Evolutionary conservation across 2,888 invertebrate genomes (phyloP), one percentile per base, ranked within the genome.

Genomic region (Anoplius nigerrimus): DNA sequence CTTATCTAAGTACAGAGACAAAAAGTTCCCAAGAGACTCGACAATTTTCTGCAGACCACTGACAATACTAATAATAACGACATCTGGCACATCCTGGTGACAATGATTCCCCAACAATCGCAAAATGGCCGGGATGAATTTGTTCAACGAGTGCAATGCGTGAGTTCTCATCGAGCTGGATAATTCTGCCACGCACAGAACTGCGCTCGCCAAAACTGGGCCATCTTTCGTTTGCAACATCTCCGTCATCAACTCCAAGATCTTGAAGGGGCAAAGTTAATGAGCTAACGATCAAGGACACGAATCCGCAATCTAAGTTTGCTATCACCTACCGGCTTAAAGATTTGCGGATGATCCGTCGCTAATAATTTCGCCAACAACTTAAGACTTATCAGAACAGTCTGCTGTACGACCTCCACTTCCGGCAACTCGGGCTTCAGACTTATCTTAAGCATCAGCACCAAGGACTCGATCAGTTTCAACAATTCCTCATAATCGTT

Each of bases 1-100:
- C 78, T 94, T 93, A 75, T 93, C 92, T 42, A 97, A 89, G 88
- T 97, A 97, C 0, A 96, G 95, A 71, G 96, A 97, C 73, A 98
- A 87, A 86, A 98, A 98, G 46, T 94, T 90, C 0, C 96, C 93
- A 51, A 98, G 87, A 24, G 94, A 93, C 84, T 95, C 95, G 3
- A 97, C 92, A 48, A 98, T 92, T 88, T 96, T 96, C 68, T 94
- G 93, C 42, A 97, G 89, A 0, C 95, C 93, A 2, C 95, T 95
- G 1, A 97, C 91, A 5, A 94, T 92, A 85, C 95, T 95, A 18
- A 94, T 86, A n/a, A 94, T 87, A 0, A 93, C 89, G 20, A 93
- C 80, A 78, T 93, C 92, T 0, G 93, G 92, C 0, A 90, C 90
- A 69, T 91, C 91, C 6, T 90, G 89, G 72, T 92, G 90, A 16